Evolutionary conservation across 1,140 invertebrate genomes (phyloP), one percentile per base, ranked within the genome.

Genomic region (Bathynomus jamesi): DNA sequence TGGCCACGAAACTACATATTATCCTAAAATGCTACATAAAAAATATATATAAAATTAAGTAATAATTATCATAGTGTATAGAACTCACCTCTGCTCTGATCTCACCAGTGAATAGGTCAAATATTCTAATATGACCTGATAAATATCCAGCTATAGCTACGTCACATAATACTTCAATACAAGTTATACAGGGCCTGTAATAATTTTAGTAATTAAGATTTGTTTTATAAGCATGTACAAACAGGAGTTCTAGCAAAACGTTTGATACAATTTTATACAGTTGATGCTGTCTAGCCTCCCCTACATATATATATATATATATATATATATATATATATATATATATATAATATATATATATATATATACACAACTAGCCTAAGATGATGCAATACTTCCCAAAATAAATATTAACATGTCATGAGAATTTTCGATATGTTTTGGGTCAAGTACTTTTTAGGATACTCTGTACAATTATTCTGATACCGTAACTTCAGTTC

Each of bases 241-340:
- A n/a, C n/a, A n/a, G n/a, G n/a, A n/a, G n/a, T n/a, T n/a, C n/a
- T n/a, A n/a, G n/a, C n/a, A n/a, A n/a, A n/a, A n/a, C n/a, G n/a
- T n/a, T n/a, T n/a, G n/a, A n/a, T n/a, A n/a, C n/a, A n/a, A n/a
- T n/a, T n/a, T n/a, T n/a, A n/a, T n/a, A n/a, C n/a, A n/a, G n/a
- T n/a, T n/a, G n/a, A n/a, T n/a, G n/a, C n/a, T n/a, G n/a, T n/a
- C n/a, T n/a, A n/a, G n/a, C n/a, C n/a, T n/a, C n/a, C n/a, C n/a
- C n/a, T 53, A 53, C 21, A 53, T 53, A 53, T 53, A 53, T 53
- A 53, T 53, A 53, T 53, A 53, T 53, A 53, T 53, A 53, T 53
- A 53, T n/a, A n/a, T n/a, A n/a, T n/a, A n/a, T n/a, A n/a, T n/a
- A 53, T 53, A 53, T 5, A 53, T 53, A 53, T 53, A 53, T 53